Conservation (phyloP, 2,888 invertebrate species). For the Acanthacorydalis orientalis region DNA sequence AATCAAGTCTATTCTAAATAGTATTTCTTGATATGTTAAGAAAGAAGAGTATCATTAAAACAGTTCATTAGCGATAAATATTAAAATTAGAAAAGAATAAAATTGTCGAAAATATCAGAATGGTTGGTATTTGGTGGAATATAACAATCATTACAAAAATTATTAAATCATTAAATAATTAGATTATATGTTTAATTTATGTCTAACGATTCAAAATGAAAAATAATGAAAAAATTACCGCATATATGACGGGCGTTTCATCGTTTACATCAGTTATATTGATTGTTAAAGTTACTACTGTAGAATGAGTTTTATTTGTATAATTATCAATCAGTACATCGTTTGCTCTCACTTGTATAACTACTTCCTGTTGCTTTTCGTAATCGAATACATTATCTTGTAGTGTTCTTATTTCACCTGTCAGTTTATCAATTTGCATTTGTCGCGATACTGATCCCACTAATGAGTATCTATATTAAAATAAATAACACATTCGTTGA, state of each 20-base stretch:
- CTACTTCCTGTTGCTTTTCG: conserved; percentile 36
- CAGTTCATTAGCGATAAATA: too few species aligned
- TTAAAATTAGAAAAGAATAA: too few species aligned
- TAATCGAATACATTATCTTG: conserved; percentile 39
- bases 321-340: conserved; percentile 15
- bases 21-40: too few species aligned
- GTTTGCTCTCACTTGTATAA: conserved; percentile 25
- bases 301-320: conserved; percentile 25
- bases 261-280: conserved; percentile 54
- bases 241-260: conserved; percentile 43
- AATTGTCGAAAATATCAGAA: too few species aligned
- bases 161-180: too few species aligned
- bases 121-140: too few species aligned
- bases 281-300: conserved; percentile 38
- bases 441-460: conserved; percentile 27
- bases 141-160: too few species aligned
- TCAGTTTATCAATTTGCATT: conserved; percentile 30
- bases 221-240: conserved; percentile 27
- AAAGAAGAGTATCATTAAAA: too few species aligned
- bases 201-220: too few species aligned
- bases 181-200: neutral
- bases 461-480: conserved; percentile 30
- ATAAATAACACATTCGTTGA: too few species aligned
- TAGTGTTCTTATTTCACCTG: conserved; percentile 39
- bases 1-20: too few species aligned